A percentile compares a stretch with the other conserved stretches of the same genome.
Conservation (phyloP, 2,113 vertebrate genomes). For the Mugil cephalus region DNA sequence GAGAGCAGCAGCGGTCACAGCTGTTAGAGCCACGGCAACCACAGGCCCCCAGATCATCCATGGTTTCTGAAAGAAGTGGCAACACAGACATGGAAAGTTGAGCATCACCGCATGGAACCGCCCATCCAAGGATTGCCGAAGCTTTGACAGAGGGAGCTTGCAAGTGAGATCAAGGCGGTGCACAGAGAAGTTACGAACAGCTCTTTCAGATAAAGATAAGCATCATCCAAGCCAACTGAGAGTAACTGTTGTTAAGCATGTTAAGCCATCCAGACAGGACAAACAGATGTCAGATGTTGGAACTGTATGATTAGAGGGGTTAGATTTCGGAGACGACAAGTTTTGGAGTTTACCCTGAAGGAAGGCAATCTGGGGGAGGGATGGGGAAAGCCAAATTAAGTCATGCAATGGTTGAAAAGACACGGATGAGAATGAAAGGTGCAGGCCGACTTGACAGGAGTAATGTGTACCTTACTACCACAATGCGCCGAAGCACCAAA, state of each 20-base stretch:
- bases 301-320: conserved; percentile 70
- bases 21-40: conserved; percentile 93
- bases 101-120: conserved; percentile 15
- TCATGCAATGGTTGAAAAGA: conserved; percentile 89
- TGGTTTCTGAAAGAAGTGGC: conserved; percentile 88
- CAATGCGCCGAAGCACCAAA: conserved; percentile 99
- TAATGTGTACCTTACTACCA: conserved; percentile 99
- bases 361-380: conserved; percentile 51
- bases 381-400: conserved; percentile 54
- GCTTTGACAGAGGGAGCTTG: conserved; percentile 60
- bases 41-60: conserved; percentile 95
- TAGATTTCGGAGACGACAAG: conserved; percentile 47
- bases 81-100: conserved; percentile 57
- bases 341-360: conserved; percentile 16
- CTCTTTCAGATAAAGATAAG: conserved; percentile 47
- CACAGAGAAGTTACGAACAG: conserved; percentile 52
- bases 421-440: conserved; percentile 86
- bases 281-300: conserved; percentile 87
- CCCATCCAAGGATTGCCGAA: conserved; percentile 32
- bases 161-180: conserved; percentile 39
- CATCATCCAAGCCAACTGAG: conserved; percentile 51
- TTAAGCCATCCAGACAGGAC: conserved; percentile 80
- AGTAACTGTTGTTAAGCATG: conserved; percentile 70
- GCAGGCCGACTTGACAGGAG: conserved; percentile 82
- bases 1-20: conserved; percentile 93